phyloP scores from a whole-genome alignment of 2,113 vertebrate genomes.

The Mastomys natalensis region DNA sequence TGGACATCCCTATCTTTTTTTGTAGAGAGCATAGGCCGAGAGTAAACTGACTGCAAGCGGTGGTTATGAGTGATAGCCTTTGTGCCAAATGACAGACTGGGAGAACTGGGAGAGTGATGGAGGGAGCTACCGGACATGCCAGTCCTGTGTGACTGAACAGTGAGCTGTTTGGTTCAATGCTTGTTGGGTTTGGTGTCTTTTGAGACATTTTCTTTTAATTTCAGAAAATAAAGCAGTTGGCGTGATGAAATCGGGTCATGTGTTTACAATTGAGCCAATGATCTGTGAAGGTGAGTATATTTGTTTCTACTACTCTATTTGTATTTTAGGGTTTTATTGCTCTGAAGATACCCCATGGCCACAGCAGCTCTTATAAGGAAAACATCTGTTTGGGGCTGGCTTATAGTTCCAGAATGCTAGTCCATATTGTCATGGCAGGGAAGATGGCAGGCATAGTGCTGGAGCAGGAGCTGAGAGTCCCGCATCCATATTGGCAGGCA shows the following conservation, averaged over 20 bases:
- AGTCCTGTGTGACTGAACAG: not conserved
- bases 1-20: not conserved
- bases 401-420: not conserved
- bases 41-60: not conserved
- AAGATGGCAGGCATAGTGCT: not conserved
- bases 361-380: not conserved
- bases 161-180: not conserved
- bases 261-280: conserved; percentile 99
- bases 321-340: not conserved
- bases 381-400: not conserved
- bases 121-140: not conserved
- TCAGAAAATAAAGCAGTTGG: conserved; percentile 99
- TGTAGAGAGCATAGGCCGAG: not conserved
- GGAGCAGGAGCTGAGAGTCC: not conserved
- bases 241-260: conserved; percentile 98
- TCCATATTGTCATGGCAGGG: not conserved
- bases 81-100: not conserved
- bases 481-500: not conserved
- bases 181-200: not conserved
- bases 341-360: not conserved
- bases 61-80: not conserved
- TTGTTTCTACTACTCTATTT: not conserved
- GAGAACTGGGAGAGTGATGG: not conserved
- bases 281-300: conserved; percentile 97
- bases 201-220: conserved; percentile 79